Evolutionary conservation across 2,888 invertebrate species (phyloP).

Genomic region (Octodonta nipae): DNA sequence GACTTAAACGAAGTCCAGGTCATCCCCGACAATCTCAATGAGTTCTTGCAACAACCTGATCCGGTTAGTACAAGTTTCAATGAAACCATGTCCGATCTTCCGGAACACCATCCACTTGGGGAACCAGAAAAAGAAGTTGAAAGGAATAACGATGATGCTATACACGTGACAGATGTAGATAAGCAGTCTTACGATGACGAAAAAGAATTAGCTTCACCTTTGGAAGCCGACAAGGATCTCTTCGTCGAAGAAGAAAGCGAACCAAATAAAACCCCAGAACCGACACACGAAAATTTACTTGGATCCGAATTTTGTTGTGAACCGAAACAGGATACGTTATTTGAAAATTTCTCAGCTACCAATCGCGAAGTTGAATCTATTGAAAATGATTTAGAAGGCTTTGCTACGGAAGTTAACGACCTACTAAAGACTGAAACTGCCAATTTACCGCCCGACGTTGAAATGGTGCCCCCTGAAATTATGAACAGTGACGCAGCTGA

Average conservation of each 20-base stretch:
- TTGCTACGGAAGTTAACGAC: conserved; percentile 5
- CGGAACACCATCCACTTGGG: conserved; percentile 25
- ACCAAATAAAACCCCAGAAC: conserved; percentile 14
- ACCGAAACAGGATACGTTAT: not conserved
- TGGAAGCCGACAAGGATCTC: conserved; percentile 17
- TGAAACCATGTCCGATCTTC: conserved; percentile 25
- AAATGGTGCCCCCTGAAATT: conserved; percentile 6
- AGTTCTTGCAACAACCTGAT: conserved; percentile 21
- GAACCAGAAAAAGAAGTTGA: conserved; percentile 13
- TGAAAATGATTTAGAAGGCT: too few relatives aligned
- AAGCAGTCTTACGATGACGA: conserved; percentile 21
- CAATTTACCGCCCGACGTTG: conserved; percentile 9
- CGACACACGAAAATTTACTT: conserved; percentile 13
- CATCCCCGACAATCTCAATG: conserved; percentile 41
- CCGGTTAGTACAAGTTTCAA: too few relatives aligned
- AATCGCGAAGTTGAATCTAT: too few relatives aligned
- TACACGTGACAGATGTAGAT: conserved; percentile 26
- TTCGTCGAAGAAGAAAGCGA: conserved; percentile 12
- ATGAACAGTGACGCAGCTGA: not conserved
- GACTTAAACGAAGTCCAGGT: conserved; percentile 48
- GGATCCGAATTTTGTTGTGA: conserved; percentile 9
- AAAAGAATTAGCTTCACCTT: conserved; percentile 23
- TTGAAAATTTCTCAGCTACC: not conserved
- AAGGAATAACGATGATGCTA: conserved; percentile 20
- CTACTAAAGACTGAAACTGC: conserved; percentile 4